These are phyloP conservation scores for Formica selysi DNA, from an alignment of 1,140 invertebrate genomes.

Conservation along the genomic window DNA sequence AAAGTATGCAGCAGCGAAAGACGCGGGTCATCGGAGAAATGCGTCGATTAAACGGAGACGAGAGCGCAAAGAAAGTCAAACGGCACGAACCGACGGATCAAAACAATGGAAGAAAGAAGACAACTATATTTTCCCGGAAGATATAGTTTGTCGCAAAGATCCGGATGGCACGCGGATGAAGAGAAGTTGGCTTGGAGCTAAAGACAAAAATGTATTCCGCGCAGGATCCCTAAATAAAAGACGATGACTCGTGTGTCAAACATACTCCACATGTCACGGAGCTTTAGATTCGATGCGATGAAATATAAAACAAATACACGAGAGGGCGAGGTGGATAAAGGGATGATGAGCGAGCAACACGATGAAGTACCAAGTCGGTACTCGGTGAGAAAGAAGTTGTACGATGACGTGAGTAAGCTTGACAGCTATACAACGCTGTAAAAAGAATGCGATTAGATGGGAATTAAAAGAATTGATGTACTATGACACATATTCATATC, in stretches of 20 bases:
- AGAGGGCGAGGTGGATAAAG: background rate
- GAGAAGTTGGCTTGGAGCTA: background rate
- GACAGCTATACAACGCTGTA: background rate
- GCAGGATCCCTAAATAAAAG: conserved; percentile 24
- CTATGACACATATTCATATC: background rate
- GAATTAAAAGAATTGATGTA: conserved; percentile 28
- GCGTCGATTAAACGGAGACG: conserved; percentile 36
- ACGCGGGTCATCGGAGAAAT: conserved; percentile 12
- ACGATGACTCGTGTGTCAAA: conserved; percentile 20
- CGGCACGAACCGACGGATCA: background rate
- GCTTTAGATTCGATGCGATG: background rate
- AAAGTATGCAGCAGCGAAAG: background rate
- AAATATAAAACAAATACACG: background rate
- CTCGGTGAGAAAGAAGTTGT: conserved; percentile 16
- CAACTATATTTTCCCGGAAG: conserved; percentile 5
- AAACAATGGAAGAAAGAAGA: conserved; percentile 15
- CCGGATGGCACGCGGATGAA: background rate
- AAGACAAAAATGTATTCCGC: no score
- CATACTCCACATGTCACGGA: conserved; percentile 12
- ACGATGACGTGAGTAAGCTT: conserved; percentile 18
- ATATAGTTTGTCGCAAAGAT: background rate
- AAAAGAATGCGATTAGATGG: conserved; percentile 13
- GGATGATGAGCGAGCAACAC: background rate
- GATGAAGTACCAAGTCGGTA: conserved; percentile 25
- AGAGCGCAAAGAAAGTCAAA: conserved; percentile 2